Evolutionary conservation across 2,113 vertebrate genomes (phyloP), one percentile per base, ranked within the genome.

Genomic region (Glaucomys volans): DNA sequence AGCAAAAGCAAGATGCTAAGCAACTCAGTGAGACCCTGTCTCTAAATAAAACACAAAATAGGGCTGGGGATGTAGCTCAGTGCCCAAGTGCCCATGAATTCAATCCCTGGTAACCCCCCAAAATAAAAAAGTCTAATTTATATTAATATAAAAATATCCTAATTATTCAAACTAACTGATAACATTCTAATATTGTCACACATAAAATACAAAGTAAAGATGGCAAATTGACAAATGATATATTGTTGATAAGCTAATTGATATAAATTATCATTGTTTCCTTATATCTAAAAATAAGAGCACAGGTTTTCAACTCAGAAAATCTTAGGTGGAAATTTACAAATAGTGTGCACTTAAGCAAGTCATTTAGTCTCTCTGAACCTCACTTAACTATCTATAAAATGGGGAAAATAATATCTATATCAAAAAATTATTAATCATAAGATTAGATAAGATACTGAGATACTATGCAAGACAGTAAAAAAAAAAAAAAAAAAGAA

Each of bases 121-220:
- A 47, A 47, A 47, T 47, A 47, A 9, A 47, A 81, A 17, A 71
- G 18, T 94, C 28, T 90, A 75, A 32, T 26, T 40, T 64, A n/a
- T 75, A 64, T 22, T 35, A 92, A 83, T 91, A 62, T 17, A 74
- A 74, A 59, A 81, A 59, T 47, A 74, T 17, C 9, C 13, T 64
- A 37, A 84, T 40, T 64, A n/a, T 62, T 72, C 67, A 92, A 92
- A 83, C 26, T 67, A 67, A 90, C 69, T 90, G 57, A 72, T 44
- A 91, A 81, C 17, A 93, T 62, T 93, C 91, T 85, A 79, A 81
- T 89, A 84, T 86, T 85, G 3, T 81, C 69, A 83, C 26, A 81
- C 13, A 54, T 69, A 83, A 91, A 96, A 83, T 24, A 66, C 28
- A 92, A 94, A 87, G 4, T 87, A 82, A 67, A 47, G 22, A 93